These are phyloP conservation scores for Hesperia comma DNA, from an alignment of 2,888 invertebrate species.

Conservation along the genomic window DNA sequence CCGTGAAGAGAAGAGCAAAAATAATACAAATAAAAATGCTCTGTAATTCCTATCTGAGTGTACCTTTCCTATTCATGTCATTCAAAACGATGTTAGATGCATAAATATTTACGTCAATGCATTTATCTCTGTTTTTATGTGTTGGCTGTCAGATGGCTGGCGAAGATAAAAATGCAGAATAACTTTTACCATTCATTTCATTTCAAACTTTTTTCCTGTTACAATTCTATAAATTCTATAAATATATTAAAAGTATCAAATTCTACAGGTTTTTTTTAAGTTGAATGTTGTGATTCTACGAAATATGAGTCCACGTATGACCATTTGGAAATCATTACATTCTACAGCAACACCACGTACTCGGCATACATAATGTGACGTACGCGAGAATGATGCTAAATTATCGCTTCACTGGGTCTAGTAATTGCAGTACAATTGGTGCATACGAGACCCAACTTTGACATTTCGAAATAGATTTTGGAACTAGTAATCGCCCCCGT, in stretches of 20 bases:
- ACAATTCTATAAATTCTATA: neutral
- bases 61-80: slow-evolving; percentile 14
- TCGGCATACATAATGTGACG: slow-evolving; percentile 24
- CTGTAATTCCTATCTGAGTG: slow-evolving; percentile 4
- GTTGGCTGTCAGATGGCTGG: slow-evolving; percentile 12
- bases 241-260: neutral
- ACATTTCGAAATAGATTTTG: slow-evolving; percentile 12
- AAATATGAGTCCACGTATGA: neutral
- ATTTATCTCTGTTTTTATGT: slow-evolving; percentile 2
- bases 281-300: neutral
- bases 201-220: slow-evolving; percentile 11
- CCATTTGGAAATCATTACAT: slow-evolving; percentile 17
- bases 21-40: slow-evolving; percentile 48
- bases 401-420: slow-evolving; percentile 63
- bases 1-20: slow-evolving; percentile 54
- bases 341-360: slow-evolving; percentile 38
- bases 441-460: slow-evolving; percentile 48
- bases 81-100: slow-evolving; percentile 21
- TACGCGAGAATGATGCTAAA: slow-evolving; percentile 60
- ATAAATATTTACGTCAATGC: slow-evolving; percentile 22
- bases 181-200: slow-evolving; percentile 46
- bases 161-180: slow-evolving; percentile 2
- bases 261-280: neutral
- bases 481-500: no score
- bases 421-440: slow-evolving; percentile 66